phyloP scores from a whole-genome alignment of 92 coral and sea anemone genomes.

The Blastomussa wellsi region DNA sequence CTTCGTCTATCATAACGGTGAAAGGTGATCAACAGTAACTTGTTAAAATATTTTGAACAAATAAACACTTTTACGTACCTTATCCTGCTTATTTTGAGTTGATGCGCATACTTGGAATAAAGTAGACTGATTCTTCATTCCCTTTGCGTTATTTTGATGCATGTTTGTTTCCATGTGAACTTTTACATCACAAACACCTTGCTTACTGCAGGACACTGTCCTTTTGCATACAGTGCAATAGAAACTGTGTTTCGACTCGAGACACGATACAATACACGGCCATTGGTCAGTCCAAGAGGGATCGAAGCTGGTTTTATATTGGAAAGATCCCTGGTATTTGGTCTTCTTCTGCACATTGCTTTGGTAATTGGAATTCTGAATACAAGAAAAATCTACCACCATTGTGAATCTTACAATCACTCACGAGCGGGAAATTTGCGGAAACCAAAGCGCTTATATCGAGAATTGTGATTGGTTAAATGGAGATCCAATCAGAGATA shows the following conservation, averaged over 20 bases:
- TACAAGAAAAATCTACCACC: slow-evolving; percentile 20
- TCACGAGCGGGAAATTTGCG: not conserved
- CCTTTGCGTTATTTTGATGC: slow-evolving; percentile 30
- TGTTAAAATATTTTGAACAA: not conserved
- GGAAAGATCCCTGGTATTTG: slow-evolving; percentile 51
- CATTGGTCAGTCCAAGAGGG: slow-evolving; percentile 51
- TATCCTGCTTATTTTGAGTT: slow-evolving; percentile 34
- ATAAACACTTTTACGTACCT: slow-evolving; percentile 13
- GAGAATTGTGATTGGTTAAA: too few species aligned
- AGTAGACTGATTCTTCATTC: slow-evolving; percentile 37
- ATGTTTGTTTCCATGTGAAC: too few species aligned
- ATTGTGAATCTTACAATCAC: slow-evolving; percentile 9
- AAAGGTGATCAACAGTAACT: slow-evolving; percentile 15
- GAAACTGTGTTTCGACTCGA: too few species aligned
- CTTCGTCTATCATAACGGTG: slow-evolving; percentile 13
- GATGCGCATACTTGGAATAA: slow-evolving; percentile 49
- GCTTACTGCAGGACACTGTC: too few species aligned
- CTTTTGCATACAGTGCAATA: too few species aligned
- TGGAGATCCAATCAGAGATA: too few species aligned
- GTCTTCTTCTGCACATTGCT: slow-evolving; percentile 4
- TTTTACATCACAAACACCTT: too few species aligned
- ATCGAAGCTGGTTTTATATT: slow-evolving; percentile 34
- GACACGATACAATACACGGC: too few species aligned
- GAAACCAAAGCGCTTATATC: too few species aligned
- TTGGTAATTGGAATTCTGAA: not conserved